Evolutionary conservation across 2,888 invertebrate genomes (phyloP), one percentile per base, ranked within the genome.

Genomic region (Choreutis nemorana): DNA sequence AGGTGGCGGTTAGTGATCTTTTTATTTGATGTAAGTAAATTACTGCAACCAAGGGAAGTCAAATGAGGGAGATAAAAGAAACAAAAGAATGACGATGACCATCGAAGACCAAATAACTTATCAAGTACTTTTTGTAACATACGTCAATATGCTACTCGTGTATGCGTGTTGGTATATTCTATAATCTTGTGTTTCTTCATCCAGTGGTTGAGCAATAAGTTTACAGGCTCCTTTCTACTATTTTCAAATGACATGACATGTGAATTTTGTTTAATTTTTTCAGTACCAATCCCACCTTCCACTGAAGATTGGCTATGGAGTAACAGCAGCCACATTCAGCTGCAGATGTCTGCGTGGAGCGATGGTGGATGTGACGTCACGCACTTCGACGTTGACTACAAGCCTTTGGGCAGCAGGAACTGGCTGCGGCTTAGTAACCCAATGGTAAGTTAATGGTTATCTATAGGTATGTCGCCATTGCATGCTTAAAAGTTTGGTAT

Each of bases 281-380:
- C 60, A 86, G 86, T 77, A 0, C 85, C 86, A 10, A 73, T 83
- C 29, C 72, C 87, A 14, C 91, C 93, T 0, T 80, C 83, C 23
- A 86, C 86, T 36, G 86, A 84, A 41, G 89, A 91, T 50, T 85
- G 94, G 58, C 70, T 94, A 33, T 82, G 85, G 55, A 86, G 90
- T 37, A 95, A 94, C 62, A 83, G 90, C 21, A 87, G 90, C 0
- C 89, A 89, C 39, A 83, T 92, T 13, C 84, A 86, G 48, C 77
- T 94, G 20, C 89, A 90, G 58, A 75, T 93, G 29, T 84, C 87
- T 13, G 86, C 89, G 8, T 95, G 94, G 94, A 87, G 87, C 33
- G 88, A 88, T 48, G 90, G 89, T 3, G 93, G 92, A 14, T 95
- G 95, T 60, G 84, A 87, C 7, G 85, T 94, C 44, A 81, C 83